Evolutionary conservation across 2,888 invertebrate species (phyloP).

Genomic region (Eulithis prunata): DNA sequence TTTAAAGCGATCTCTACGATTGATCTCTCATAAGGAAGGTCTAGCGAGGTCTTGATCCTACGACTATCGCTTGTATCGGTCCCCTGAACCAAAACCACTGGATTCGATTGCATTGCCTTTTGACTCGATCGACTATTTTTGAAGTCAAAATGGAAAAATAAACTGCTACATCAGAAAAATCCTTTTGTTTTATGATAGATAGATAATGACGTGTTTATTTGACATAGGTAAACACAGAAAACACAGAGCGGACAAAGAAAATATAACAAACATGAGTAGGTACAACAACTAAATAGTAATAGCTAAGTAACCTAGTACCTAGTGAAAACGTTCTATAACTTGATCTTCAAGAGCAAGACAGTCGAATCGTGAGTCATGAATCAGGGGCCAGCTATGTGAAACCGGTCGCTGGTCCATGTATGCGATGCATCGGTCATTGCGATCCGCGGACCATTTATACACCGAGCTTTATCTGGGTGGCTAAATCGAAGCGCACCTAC

Average conservation of each 20-base stretch:
- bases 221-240: too few relatives aligned
- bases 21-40: constrained; percentile 47
- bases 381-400: constrained; percentile 40
- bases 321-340: too few relatives aligned
- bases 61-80: constrained; percentile 67
- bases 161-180: too few relatives aligned
- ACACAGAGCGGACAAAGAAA: too few relatives aligned
- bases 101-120: background rate
- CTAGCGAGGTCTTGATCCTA: constrained; percentile 55
- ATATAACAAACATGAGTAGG: too few relatives aligned
- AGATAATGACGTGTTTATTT: too few relatives aligned
- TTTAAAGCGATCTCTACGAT: constrained; percentile 28
- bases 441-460: constrained; percentile 36
- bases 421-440: constrained; percentile 47
- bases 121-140: too few relatives aligned
- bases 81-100: constrained; percentile 18
- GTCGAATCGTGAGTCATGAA: constrained; percentile 7
- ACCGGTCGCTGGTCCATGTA: constrained; percentile 65
- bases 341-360: background rate
- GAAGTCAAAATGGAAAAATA: too few relatives aligned
- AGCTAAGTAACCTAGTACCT: too few relatives aligned
- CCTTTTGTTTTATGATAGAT: too few relatives aligned
- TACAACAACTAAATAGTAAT: too few relatives aligned
- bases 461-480: constrained; percentile 15
- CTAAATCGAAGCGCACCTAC: too few relatives aligned